Conservation (phyloP, 2,888 invertebrate species). For the Nephrotoma flavescens region DNA sequence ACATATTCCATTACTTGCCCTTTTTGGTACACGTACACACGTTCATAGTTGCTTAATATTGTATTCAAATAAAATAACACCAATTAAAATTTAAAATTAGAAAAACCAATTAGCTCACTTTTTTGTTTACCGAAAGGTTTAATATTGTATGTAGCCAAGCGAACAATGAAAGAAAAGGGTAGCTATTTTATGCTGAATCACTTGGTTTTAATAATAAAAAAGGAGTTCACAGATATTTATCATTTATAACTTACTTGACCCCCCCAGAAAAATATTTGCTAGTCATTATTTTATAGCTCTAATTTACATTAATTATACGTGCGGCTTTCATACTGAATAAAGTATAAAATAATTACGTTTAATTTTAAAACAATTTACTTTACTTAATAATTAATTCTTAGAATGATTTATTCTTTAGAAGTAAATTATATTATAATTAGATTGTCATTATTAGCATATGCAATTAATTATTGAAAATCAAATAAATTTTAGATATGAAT, state of each 20-base stretch:
- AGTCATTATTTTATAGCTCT: neutral
- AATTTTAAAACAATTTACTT: neutral
- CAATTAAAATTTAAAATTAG: neutral
- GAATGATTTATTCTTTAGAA: neutral
- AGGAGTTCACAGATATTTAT: neutral
- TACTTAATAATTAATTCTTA: neutral
- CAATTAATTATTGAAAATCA: neutral
- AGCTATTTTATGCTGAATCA: neutral
- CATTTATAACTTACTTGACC: neutral
- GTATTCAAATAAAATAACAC: neutral
- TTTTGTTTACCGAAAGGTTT: neutral
- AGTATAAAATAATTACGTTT: neutral
- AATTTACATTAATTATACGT: neutral
- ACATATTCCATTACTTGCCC: neutral
- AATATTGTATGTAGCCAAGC: neutral
- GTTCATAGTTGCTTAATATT: neutral
- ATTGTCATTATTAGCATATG: neutral
- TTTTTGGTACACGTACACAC: neutral
- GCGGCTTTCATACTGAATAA: neutral
- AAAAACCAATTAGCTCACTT: neutral
- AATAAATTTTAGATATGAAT: neutral
- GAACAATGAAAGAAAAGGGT: neutral
- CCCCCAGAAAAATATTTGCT: neutral
- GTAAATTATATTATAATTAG: neutral
- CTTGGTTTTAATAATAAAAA: neutral